phyloP scores from a whole-genome alignment of 2,113 vertebrate species.

The Herpailurus yagouaroundi region DNA sequence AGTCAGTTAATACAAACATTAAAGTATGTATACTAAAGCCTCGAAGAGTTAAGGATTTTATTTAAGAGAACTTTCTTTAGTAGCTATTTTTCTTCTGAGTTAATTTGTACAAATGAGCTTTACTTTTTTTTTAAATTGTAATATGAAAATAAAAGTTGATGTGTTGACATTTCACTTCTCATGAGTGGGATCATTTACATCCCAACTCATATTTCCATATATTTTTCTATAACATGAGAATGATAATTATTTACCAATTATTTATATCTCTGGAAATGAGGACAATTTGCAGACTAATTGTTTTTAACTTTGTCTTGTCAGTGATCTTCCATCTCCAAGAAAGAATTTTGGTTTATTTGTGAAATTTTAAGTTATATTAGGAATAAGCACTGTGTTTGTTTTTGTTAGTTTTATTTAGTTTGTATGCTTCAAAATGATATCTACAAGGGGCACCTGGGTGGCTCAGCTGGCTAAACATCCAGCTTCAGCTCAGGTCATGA shows the following conservation, averaged over 20 bases:
- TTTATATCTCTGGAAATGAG: not conserved
- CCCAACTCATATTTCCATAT: not conserved
- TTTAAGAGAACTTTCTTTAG: not conserved
- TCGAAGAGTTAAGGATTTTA: not conserved
- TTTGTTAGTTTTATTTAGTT: not conserved
- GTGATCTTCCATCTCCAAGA: not conserved
- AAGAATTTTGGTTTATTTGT: not conserved
- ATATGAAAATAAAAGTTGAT: not conserved
- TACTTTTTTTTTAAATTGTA: not conserved
- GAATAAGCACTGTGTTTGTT: not conserved
- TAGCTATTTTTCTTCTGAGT: not conserved
- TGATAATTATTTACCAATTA: not conserved
- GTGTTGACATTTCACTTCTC: not conserved
- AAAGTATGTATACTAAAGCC: not conserved
- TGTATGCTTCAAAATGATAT: not conserved
- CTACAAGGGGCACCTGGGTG: not conserved
- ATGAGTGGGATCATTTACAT: not conserved
- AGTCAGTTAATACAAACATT: not conserved
- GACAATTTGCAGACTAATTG: not conserved
- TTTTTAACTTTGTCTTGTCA: not conserved
- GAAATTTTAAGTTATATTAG: not conserved
- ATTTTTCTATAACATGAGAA: not conserved
- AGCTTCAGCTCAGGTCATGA: not conserved
- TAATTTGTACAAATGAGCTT: not conserved
- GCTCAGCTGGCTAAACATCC: not conserved